These are phyloP conservation scores for Halocynthia aurantium DNA, from an alignment of 23 tunicate species.

Conservation along the genomic window DNA sequence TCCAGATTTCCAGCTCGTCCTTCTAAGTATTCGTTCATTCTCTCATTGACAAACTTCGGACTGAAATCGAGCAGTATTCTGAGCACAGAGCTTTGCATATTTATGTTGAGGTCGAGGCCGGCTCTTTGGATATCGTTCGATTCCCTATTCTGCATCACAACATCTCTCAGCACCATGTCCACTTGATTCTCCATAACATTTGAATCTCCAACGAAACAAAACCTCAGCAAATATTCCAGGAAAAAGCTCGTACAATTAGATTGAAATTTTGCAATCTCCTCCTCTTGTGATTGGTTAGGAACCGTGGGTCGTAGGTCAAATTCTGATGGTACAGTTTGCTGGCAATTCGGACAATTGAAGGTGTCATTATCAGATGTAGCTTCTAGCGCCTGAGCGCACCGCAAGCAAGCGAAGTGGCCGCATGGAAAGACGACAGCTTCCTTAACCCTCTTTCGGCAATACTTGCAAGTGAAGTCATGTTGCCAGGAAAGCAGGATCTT, in stretches of 20 bases:
- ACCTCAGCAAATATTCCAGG: slow-evolving; percentile 48
- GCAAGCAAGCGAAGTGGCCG: slow-evolving; percentile 37
- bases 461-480: slow-evolving; percentile 23
- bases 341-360: slow-evolving; percentile 42
- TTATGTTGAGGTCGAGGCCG: slow-evolving; percentile 8
- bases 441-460: slow-evolving; percentile 21
- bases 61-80: slow-evolving; percentile 3
- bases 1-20: neutral
- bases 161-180: neutral
- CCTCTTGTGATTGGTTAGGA: slow-evolving; percentile 14
- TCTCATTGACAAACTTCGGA: neutral
- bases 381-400: slow-evolving; percentile 6
- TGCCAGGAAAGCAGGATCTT: slow-evolving; percentile 40
- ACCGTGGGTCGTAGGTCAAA: slow-evolving; percentile 16
- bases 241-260: slow-evolving; percentile 57
- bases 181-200: neutral
- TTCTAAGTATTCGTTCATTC: slow-evolving; percentile 1
- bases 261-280: slow-evolving; percentile 33
- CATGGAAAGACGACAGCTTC: slow-evolving; percentile 43
- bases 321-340: neutral
- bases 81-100: neutral
- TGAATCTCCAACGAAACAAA: slow-evolving; percentile 39
- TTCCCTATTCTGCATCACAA: neutral
- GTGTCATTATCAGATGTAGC: slow-evolving; percentile 1
- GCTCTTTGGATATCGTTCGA: neutral